Conservation (phyloP, 2,888 invertebrate genomes). For the Xylota sylvarum region DNA sequence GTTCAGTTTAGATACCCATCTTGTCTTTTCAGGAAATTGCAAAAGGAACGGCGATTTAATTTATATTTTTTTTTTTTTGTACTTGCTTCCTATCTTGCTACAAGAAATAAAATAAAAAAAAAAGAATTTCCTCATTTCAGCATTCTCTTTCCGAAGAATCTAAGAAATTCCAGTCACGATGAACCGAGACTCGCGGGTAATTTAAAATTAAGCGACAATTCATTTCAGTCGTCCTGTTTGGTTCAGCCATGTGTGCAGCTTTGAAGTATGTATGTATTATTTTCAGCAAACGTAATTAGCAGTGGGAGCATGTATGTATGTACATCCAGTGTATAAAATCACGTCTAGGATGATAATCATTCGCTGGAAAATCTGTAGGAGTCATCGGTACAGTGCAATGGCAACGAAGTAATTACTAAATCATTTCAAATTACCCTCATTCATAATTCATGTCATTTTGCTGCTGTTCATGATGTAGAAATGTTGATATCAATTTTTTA, state of each 20-base stretch:
- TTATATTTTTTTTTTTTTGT: neutral
- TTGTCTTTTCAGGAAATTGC: neutral
- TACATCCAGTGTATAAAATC: neutral
- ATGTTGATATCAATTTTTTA: neutral
- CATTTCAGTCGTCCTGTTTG: constrained; percentile 1
- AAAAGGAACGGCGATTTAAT: neutral
- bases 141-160: neutral
- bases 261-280: neutral
- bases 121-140: neutral
- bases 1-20: too few relatives aligned
- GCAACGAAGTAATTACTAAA: constrained; percentile 6
- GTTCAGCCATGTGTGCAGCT: neutral
- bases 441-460: constrained; percentile 2
- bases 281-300: constrained; percentile 1
- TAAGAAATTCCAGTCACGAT: constrained; percentile 1
- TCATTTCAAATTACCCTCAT: constrained; percentile 8
- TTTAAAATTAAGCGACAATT: neutral
- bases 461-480: neutral
- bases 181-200: neutral
- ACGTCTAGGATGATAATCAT: neutral
- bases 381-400: neutral
- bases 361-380: constrained; percentile 2
- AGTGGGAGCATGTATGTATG: neutral
- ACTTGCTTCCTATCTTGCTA: neutral
- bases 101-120: neutral